These are phyloP conservation scores for Prenolepis imparis DNA, from an alignment of 2,888 invertebrate species.

Conservation along the genomic window DNA sequence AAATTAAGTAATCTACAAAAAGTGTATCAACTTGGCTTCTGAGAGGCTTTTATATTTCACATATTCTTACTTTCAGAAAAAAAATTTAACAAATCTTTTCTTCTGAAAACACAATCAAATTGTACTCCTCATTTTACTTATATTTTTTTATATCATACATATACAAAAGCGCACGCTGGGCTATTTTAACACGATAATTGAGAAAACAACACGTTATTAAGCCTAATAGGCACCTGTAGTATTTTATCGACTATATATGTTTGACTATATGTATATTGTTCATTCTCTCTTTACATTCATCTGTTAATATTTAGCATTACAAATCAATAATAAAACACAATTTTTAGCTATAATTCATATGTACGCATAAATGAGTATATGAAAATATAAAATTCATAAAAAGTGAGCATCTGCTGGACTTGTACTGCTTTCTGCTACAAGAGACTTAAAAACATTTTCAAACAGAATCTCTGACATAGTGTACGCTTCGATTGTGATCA, in stretches of 20 bases:
- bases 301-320: not conserved
- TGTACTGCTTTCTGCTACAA: not conserved
- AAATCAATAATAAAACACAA: not conserved
- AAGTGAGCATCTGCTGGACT: not conserved
- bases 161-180: not conserved
- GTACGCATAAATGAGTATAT: not conserved
- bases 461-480: not conserved
- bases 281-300: not conserved
- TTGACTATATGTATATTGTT: not conserved
- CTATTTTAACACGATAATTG: not conserved
- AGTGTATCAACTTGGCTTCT: no score
- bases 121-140: no score
- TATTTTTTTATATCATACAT: no score
- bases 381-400: not conserved
- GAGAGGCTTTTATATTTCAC: no score
- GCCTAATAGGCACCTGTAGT: not conserved
- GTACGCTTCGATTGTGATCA: no score
- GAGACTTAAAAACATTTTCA: not conserved
- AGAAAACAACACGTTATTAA: not conserved
- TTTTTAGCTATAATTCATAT: not conserved
- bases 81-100: no score
- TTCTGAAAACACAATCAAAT: no score
- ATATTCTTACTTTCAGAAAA: no score
- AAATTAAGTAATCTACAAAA: no score
- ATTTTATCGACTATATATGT: not conserved